These are phyloP conservation scores for Ptilonorhynchus violaceus DNA, from an alignment of 2,113 vertebrate species.

Conservation along the genomic window DNA sequence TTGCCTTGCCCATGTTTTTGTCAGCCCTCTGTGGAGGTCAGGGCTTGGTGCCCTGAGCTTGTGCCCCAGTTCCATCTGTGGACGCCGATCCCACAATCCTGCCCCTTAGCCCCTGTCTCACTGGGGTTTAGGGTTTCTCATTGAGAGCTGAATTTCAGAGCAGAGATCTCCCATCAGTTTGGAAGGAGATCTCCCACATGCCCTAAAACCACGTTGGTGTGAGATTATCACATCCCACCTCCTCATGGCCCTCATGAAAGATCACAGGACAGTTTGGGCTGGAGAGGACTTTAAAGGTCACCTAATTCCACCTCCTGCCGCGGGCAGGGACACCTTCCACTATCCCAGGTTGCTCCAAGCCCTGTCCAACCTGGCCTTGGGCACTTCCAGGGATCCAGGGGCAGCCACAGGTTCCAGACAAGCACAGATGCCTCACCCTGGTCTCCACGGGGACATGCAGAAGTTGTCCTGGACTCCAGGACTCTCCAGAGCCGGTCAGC, in stretches of 20 bases:
- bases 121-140: background rate
- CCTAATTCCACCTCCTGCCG: background rate
- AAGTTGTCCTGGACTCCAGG: background rate
- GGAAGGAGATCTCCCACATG: background rate
- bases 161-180: background rate
- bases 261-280: background rate
- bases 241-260: background rate
- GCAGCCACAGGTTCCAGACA: background rate
- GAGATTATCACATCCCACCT: background rate
- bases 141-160: background rate
- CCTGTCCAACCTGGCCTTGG: rapidly evolving
- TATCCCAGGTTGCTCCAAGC: background rate
- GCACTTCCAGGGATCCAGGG: background rate
- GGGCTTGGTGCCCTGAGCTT: background rate
- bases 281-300: background rate
- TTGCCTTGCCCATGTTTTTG: background rate
- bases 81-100: background rate
- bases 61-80: rapidly evolving
- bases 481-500: background rate
- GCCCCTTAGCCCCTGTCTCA: background rate
- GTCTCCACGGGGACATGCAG: background rate
- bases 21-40: background rate
- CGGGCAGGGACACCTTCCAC: background rate
- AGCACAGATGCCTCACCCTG: background rate
- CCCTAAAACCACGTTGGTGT: rapidly evolving